A percentile compares a stretch with the other conserved stretches of the same genome.
These are phyloP conservation scores for Pangasius macronema DNA, from an alignment of 2,797 vertebrate genomes.

Conservation along the genomic window DNA sequence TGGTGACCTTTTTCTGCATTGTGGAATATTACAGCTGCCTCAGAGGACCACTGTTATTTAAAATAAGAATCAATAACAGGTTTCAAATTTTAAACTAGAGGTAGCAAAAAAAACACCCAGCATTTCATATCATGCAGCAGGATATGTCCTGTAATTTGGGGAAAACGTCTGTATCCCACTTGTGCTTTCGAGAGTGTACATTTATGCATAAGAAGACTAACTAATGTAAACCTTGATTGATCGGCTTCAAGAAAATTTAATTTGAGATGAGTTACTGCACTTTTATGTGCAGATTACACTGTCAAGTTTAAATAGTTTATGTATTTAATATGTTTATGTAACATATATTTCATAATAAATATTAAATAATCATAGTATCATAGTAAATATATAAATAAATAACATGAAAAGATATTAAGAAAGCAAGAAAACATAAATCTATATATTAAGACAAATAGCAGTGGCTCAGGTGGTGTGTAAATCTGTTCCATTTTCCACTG, in stretches of 20 bases:
- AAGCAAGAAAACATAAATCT: background rate
- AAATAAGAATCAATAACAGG: conserved; percentile 20
- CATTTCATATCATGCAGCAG: background rate
- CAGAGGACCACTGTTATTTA: conserved; percentile 1
- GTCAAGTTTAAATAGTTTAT: background rate
- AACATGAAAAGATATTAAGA: background rate
- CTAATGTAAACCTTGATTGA: background rate
- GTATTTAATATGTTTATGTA: background rate
- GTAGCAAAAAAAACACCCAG: background rate
- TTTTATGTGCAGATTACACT: background rate
- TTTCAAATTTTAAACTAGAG: background rate
- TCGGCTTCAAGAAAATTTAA: background rate
- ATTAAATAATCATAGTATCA: too few species aligned
- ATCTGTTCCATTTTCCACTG: background rate
- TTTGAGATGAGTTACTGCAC: background rate
- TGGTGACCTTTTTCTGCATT: conserved; percentile 9
- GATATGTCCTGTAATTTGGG: background rate
- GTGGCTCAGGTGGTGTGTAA: background rate
- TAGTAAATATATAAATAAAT: background rate
- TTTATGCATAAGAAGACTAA: background rate
- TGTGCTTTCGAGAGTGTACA: background rate
- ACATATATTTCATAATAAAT: background rate
- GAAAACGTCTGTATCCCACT: background rate
- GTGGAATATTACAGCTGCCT: background rate
- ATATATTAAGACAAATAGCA: background rate